A percentile compares a stretch with the other conserved stretches of the same genome.
Evolutionary conservation across 2,113 vertebrate genomes (phyloP).

Genomic region (Cathartes aura): DNA sequence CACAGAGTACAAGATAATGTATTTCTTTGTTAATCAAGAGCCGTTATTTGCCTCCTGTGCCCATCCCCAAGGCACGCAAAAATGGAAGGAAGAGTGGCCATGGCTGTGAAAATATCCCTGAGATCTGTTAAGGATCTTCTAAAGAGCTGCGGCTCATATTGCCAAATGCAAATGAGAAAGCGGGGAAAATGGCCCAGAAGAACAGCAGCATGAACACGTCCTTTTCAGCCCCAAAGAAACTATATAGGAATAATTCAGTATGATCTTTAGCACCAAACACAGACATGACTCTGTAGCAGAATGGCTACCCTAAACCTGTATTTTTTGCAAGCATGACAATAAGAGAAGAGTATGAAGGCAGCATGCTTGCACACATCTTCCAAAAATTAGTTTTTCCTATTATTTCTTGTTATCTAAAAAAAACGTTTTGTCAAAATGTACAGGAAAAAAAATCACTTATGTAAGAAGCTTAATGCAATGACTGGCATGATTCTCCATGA

Average conservation of each 20-base stretch:
- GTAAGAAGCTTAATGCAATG: neutral
- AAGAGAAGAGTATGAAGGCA: neutral
- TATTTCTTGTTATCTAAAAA: neutral
- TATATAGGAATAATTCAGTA: neutral
- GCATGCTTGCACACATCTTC: neutral
- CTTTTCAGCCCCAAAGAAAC: neutral
- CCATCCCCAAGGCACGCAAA: neutral
- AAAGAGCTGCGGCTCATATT: neutral
- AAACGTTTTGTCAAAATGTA: neutral
- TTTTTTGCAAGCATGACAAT: neutral
- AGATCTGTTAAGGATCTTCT: neutral
- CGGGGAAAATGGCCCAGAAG: neutral
- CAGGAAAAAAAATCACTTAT: neutral
- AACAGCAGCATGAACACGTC: neutral
- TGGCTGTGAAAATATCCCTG: neutral
- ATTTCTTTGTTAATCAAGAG: neutral
- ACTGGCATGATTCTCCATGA: neutral
- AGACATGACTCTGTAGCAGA: neutral
- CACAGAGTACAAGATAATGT: neutral
- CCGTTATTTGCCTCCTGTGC: neutral
- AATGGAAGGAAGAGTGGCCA: neutral
- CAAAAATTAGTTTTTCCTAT: neutral
- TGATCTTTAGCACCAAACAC: neutral
- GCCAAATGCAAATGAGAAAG: neutral
- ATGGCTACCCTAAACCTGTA: neutral